Base-by-base conservation (phyloP, 2,888 invertebrate genomes). In the Nomada ferruginata region DNA sequence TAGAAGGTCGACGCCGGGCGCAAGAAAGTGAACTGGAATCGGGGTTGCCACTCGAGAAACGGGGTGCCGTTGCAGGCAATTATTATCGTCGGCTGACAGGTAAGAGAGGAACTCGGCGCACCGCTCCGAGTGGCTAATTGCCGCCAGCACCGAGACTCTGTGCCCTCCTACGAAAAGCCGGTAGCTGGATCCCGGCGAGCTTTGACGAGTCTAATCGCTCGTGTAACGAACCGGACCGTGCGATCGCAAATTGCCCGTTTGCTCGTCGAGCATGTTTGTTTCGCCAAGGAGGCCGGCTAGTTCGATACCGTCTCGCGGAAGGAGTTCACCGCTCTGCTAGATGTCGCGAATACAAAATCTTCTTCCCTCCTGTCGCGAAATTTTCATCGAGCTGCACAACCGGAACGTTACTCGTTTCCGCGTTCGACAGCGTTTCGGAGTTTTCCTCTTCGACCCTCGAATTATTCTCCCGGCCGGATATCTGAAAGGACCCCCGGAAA, bases 141-240 rank as follows among this genome's bases (percentile, higher is more conserved):
- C 76, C 55, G 64, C 50, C 57, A 75, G 60, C 59, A 29, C 29
- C 59, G 68, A 66, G 66, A 36, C 68, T 44, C 44, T 44, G 65
- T 29, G 29, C 23, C 60, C 65, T 57, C 70, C 65, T 85, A 78
- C 70, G 78, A 71, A 76, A 76, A 66, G 76, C 81, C 72, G 26
- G 44, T 44, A 53, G 78, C 26, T 61, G 71, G 36, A 79, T 65
- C 65, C 42, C 57, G 63, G 68, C 83, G 81, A 72, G 73, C 79
- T 79, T 79, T 77, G 83, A 86, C 86, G 86, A 78, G 59, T 81
- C 74, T 66, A 82, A 86, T 84, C 76, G 77, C 75, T 86, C 76
- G 79, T 73, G 84, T 82, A 86, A 86, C 77, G 76, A 84, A 81
- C 64, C 77, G 84, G 73, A 81, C 76, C 83, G 85, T 78, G 60